Percentiles rank a stretch among this genome's conserved stretches.
Evolutionary conservation across 1,140 invertebrate genomes (phyloP).

Genomic region (Drosophila virilis): DNA sequence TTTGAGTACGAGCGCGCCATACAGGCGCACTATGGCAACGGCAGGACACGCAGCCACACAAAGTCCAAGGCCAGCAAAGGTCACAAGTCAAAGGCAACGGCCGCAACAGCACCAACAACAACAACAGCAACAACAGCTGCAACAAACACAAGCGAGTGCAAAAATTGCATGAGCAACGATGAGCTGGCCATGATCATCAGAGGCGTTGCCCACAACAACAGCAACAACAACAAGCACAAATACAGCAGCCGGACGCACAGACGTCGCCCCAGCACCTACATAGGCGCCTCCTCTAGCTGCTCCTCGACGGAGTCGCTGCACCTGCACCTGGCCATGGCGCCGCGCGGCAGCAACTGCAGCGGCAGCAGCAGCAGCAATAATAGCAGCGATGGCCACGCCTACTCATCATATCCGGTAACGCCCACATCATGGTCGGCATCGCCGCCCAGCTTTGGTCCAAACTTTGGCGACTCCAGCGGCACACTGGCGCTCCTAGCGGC

Average conservation of each 20-base stretch:
- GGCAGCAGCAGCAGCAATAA: conserved; percentile 1
- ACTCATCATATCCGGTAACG: conserved; percentile 61
- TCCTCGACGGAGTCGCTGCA: conserved; percentile 69
- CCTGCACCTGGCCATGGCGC: conserved; percentile 29
- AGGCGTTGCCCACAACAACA: conserved; percentile 45
- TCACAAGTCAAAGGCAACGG: conserved; percentile 48
- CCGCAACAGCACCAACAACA: conserved; percentile 1
- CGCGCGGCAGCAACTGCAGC: conserved; percentile 25
- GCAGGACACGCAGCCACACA: conserved; percentile 25
- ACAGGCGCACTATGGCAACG: conserved; percentile 62
- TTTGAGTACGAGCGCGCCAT: conserved; percentile 69
- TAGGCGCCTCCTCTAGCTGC: conserved; percentile 38
- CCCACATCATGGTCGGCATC: conserved; percentile 68
- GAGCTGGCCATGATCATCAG: conserved; percentile 73
- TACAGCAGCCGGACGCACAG: background rate
- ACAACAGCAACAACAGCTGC: conserved; percentile 3
- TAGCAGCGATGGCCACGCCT: conserved; percentile 3
- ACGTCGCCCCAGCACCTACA: conserved; percentile 22
- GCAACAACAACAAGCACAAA: conserved; percentile 16
- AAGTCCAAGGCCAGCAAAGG: conserved; percentile 42
- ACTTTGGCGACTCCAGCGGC: conserved; percentile 50
- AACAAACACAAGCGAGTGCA: conserved; percentile 30
- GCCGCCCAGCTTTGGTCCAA: conserved; percentile 53
- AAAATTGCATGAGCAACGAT: conserved; percentile 71
- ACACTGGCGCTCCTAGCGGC: conserved; percentile 52